Evolutionary conservation across 2,113 vertebrate species (phyloP), one percentile per base, ranked within the genome.

Genomic region (Lampris incognitus): DNA sequence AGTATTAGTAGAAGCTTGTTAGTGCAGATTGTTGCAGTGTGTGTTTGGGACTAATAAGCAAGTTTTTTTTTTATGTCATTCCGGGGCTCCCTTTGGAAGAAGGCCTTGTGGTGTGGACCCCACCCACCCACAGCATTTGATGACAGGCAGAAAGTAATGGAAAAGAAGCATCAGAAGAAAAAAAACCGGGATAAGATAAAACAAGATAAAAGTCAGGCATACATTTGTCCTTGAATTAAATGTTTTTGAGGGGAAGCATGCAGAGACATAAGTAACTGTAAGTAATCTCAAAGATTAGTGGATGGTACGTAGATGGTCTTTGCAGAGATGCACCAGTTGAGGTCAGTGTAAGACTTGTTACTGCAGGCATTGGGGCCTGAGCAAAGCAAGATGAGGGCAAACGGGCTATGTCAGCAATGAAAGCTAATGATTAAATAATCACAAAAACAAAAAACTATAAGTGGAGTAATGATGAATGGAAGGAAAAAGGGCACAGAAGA

Each of bases 291-390:
- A 24, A 42, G 44, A 54, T 3, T 13, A 4, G 9, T 58, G 52
- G 3, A 79, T 68, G 57, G 61, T 49, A 38, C 64, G 61, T 6
- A 56, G 71, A 78, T 55, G 92, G 93, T 89, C 71, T 82, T 94
- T 82, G 81, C 79, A 50, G 54, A 49, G 72, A 69, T 54, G 63
- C 50, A 67, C 93, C 93, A 94, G 90, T 83, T 85, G 94, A 82
- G 90, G 93, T 93, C 94, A 95, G 83, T 93, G 67, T 93, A 81
- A 74, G 73, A 78, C 87, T 60, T 89, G 71, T 62, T 71, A 54
- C 55, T 3, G n/a, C 10, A 54, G 37, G 52, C 48, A 62, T 9
- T 24, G 24, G 46, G 42, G 41, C 6, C 2, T 8, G 24, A 24
- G 24, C 24, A 24, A 24, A 24, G 24, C 24, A 24, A 24, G 24